A percentile compares a stretch with the other conserved stretches of the same genome.
Evolutionary conservation across 1,140 invertebrate species (phyloP).

Genomic region (Liolophura sinensis): DNA sequence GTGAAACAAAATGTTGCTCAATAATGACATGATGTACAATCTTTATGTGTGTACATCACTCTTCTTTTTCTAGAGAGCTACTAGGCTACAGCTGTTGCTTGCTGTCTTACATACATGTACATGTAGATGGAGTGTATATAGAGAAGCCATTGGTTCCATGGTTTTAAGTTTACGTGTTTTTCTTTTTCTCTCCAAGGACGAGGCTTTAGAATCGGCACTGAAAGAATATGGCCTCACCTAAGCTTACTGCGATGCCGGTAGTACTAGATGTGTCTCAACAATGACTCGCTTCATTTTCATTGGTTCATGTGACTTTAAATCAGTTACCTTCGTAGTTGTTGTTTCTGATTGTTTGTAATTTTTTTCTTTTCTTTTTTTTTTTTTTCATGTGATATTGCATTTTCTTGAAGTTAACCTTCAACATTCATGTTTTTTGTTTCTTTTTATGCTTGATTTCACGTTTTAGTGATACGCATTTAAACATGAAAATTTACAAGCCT

Average conservation of each 20-base stretch:
- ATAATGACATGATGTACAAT: no score
- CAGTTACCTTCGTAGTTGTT: neutral
- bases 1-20: neutral
- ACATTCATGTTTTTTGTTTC: neutral
- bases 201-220: slow-evolving; percentile 56
- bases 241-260: slow-evolving; percentile 5
- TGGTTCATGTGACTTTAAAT: neutral
- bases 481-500: no score
- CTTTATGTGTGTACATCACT: no score
- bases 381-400: neutral
- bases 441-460: neutral
- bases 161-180: neutral
- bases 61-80: neutral
- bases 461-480: neutral
- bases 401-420: neutral
- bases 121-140: no score
- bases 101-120: slow-evolving; percentile 5
- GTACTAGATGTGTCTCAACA: no score
- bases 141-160: no score
- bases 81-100: slow-evolving; percentile 6
- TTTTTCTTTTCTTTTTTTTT: slow-evolving; percentile 1
- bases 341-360: neutral
- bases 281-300: neutral
- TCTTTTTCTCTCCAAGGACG: slow-evolving; percentile 49
- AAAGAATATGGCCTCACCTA: slow-evolving; percentile 59